phyloP scores from a whole-genome alignment of 2,113 vertebrate species.

The Syngnathus floridae region DNA sequence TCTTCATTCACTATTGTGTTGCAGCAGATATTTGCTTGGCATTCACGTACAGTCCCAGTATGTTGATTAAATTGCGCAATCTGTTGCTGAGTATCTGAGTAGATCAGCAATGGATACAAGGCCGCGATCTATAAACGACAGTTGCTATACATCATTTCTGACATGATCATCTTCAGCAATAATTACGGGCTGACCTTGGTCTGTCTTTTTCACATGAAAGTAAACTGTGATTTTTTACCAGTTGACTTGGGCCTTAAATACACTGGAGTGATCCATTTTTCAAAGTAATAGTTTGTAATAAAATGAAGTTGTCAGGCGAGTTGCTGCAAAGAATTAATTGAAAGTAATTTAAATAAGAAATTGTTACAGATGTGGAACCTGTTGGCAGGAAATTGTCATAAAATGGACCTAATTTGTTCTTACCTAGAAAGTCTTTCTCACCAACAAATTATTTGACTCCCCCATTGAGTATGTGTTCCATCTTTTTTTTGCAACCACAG shows the following conservation, averaged over 20 bases:
- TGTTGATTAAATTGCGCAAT: not conserved
- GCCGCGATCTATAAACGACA: constrained; percentile 29
- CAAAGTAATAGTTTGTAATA: no score
- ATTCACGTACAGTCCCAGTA: not conserved
- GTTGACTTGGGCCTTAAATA: not conserved
- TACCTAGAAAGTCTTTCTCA: not conserved
- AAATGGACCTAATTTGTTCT: not conserved
- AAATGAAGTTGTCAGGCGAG: no score
- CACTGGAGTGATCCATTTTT: not conserved
- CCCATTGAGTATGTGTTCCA: not conserved
- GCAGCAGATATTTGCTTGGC: not conserved
- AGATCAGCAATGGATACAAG: constrained; percentile 6
- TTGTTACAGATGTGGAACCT: no score
- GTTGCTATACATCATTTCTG: constrained; percentile 31
- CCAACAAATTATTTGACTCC: constrained; percentile 5
- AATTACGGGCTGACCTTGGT: constrained; percentile 26
- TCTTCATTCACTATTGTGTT: not conserved
- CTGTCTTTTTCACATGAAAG: constrained; percentile 11
- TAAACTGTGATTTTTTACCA: not conserved
- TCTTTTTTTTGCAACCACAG: constrained; percentile 1
- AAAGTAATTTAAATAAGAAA: no score
- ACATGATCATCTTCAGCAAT: constrained; percentile 31
- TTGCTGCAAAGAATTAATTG: no score
- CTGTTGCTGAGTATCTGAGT: not conserved
- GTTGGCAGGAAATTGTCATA: no score